These are phyloP conservation scores for Garrulus glandarius DNA, from an alignment of 2,797 vertebrate species.

Conservation along the genomic window DNA sequence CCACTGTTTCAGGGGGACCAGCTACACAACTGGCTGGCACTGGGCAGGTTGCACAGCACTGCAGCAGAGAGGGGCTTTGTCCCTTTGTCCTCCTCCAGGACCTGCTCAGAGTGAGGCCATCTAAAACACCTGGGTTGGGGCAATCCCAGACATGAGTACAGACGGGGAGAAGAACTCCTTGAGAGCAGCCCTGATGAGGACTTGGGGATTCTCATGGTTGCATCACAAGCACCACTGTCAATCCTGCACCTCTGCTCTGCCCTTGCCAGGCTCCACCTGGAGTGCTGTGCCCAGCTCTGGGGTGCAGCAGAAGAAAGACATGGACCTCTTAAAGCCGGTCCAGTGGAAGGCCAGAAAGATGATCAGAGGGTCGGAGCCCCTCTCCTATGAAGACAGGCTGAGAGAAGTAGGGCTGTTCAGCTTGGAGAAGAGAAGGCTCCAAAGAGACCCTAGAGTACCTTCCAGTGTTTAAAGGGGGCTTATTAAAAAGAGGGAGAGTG, in stretches of 20 bases:
- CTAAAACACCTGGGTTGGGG: background rate
- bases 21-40: fast-evolving
- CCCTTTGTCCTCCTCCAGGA: background rate
- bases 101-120: background rate
- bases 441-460: background rate
- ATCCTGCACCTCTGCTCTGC: background rate
- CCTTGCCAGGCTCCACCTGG: background rate
- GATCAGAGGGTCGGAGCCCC: background rate
- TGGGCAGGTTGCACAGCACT: background rate
- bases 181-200: background rate
- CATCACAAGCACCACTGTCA: background rate
- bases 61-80: background rate
- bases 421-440: background rate
- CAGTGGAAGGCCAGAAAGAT: background rate
- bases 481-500: background rate
- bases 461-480: background rate
- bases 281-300: background rate
- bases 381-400: background rate
- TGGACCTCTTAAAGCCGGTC: fast-evolving
- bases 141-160: background rate
- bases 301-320: background rate
- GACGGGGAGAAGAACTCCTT: background rate
- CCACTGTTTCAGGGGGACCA: background rate
- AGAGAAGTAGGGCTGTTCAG: background rate
- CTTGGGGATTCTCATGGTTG: background rate